Base-by-base conservation (phyloP, 2,797 vertebrate genomes). In the Ibycter americanus region DNA sequence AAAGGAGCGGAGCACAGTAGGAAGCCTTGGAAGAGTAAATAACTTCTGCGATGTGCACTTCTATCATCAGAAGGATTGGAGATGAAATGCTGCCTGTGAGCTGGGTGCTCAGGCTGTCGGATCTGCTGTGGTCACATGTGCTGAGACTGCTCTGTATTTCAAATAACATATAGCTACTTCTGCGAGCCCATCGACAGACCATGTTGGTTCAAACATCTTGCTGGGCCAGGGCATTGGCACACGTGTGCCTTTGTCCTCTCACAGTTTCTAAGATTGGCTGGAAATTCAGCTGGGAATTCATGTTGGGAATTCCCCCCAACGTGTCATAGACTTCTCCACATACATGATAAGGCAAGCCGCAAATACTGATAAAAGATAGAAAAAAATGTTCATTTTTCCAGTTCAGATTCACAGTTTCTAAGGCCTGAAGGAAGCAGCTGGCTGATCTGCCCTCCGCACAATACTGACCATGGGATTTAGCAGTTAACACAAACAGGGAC, bases 231-330 rank as follows among this genome's bases (percentile, higher is more conserved):
- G 1, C 21, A 22, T 23, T 27, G 26, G 38, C 32, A 56, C 29
- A 17, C 0, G 0, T 1, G 1, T 46, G n/a, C 11, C 12, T 31
- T 47, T 87, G 59, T 40, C 42, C 59, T 74, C 55, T 56, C n/a
- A 23, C n/a, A n/a, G n/a, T n/a, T n/a, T n/a, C n/a, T n/a, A n/a
- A n/a, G n/a, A n/a, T n/a, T n/a, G n/a, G n/a, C n/a, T n/a, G n/a
- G n/a, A n/a, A n/a, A n/a, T n/a, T n/a, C n/a, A n/a, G n/a, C n/a
- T n/a, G n/a, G n/a, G n/a, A n/a, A n/a, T n/a, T n/a, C n/a, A n/a
- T n/a, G n/a, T n/a, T 34, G 49, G 25, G 44, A 88, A 4, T 65
- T 89, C 27, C 46, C 20, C 18, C 12, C n/a, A 66, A 21, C 17
- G 7, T n/a, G 19, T 82, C 83, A 40, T 58, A 63, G 32, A 26